phyloP scores from a whole-genome alignment of 2,113 vertebrate genomes.

The Myanophis thanlyinensis region DNA sequence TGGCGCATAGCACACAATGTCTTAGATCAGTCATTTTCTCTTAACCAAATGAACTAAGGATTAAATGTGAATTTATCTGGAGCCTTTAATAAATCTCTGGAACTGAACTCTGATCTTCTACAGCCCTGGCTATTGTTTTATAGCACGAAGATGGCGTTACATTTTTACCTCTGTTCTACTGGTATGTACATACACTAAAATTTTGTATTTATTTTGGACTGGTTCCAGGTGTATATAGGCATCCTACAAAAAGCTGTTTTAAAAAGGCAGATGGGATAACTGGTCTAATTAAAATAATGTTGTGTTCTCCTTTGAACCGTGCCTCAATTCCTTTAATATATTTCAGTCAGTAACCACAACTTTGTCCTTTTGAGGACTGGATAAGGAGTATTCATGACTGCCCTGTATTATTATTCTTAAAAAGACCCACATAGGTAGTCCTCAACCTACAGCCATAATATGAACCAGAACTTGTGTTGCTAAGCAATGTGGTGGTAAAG shows the following conservation, averaged over 20 bases:
- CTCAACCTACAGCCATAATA: too few relatives aligned
- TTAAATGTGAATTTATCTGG: neutral
- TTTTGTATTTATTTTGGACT: too few relatives aligned
- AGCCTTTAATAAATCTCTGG: neutral
- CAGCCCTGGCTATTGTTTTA: neutral
- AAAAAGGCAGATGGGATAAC: neutral
- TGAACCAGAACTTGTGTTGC: too few relatives aligned
- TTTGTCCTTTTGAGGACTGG: neutral
- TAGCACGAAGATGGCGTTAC: neutral
- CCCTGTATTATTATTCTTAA: neutral
- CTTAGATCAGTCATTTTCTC: neutral
- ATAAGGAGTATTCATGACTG: conserved; percentile 3
- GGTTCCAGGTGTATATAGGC: neutral
- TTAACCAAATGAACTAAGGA: neutral
- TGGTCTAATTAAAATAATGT: neutral
- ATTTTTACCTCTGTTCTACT: neutral
- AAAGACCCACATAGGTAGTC: too few relatives aligned
- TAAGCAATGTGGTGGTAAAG: too few relatives aligned
- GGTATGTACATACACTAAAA: neutral
- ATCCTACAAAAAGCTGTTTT: neutral
- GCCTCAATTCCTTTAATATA: neutral
- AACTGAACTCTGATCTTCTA: neutral
- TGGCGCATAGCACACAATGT: neutral
- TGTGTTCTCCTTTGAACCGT: neutral
- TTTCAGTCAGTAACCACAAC: neutral